phyloP scores from a whole-genome alignment of 2,113 vertebrate genomes.

The Oreotrochilus melanogaster region DNA sequence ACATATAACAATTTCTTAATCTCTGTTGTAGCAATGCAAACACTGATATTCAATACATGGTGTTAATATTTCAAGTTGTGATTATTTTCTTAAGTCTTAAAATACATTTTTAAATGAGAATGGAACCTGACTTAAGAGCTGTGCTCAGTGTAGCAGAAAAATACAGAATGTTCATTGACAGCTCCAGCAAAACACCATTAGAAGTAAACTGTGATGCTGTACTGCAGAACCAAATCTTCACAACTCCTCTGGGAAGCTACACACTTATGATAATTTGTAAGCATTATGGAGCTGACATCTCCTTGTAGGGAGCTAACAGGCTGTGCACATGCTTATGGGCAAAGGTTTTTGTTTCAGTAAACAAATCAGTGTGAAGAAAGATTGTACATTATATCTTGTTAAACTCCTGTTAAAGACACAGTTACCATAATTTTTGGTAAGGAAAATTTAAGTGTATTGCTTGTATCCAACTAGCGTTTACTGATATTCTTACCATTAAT shows the following conservation, averaged over 20 bases:
- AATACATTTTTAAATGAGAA: neutral
- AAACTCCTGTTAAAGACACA: neutral
- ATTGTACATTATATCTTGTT: neutral
- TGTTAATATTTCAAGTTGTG: neutral
- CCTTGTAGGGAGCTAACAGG: neutral
- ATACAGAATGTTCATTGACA: neutral
- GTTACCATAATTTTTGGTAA: neutral
- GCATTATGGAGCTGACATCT: neutral
- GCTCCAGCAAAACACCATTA: neutral
- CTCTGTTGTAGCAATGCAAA: neutral
- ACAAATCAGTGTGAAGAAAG: neutral
- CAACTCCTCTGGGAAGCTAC: neutral
- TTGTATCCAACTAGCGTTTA: neutral
- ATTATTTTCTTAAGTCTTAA: neutral
- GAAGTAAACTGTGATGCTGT: neutral
- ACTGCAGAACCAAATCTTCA: neutral
- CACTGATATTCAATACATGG: neutral
- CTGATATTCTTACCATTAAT: neutral
- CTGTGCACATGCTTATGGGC: neutral
- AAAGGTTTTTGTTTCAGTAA: neutral
- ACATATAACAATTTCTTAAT: neutral
- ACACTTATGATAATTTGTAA: neutral
- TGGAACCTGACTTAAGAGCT: neutral
- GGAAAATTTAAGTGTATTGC: neutral
- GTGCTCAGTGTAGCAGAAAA: neutral